Evolutionary conservation across 2,888 invertebrate genomes (phyloP), one percentile per base, ranked within the genome.

Genomic region (Aproaerema taeniolella): DNA sequence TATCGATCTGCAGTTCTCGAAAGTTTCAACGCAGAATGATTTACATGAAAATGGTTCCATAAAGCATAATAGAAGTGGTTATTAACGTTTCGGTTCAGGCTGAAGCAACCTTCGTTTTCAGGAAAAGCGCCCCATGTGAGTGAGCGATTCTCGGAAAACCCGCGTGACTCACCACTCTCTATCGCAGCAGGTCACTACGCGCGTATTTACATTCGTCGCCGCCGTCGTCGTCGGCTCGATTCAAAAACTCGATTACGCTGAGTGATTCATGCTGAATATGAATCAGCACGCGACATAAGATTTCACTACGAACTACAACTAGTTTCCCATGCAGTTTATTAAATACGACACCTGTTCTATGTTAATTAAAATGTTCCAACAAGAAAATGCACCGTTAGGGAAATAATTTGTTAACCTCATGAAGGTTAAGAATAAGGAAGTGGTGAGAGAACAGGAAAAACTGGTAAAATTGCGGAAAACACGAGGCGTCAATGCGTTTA

Each of bases 211-310:
- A 80, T 81, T 80, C 68, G 78, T 62, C 60, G 31, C n/a, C 26
- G 31, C 25, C 38, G 67, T 61, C 73, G 31, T 31, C 38, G 67
- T 61, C 73, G 73, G 71, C 76, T 76, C 77, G 73, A 82, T 81
- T 85, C 82, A 83, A 85, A 83, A 82, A 82, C 79, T 80, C 78
- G 76, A 81, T 80, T 79, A 81, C 77, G 76, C 67, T 56, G 71
- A 70, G 73, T 86, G 85, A 86, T 75, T 86, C 83, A 86, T 68
- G 58, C 67, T 51, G 48, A 55, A 67, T 70, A 75, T 85, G 86
- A 86, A 74, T 86, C 86, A 83, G 70, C 71, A 52, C 52, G 61
- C 62, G 70, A 71, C 71, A 70, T 58, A 55, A 53, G 63, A 58
- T 38, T 67, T 65, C 60, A 66, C 51, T 44, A 33, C 20, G 35